phyloP scores from a whole-genome alignment of 1,140 invertebrate species.

The Scaptomyza hsui region DNA sequence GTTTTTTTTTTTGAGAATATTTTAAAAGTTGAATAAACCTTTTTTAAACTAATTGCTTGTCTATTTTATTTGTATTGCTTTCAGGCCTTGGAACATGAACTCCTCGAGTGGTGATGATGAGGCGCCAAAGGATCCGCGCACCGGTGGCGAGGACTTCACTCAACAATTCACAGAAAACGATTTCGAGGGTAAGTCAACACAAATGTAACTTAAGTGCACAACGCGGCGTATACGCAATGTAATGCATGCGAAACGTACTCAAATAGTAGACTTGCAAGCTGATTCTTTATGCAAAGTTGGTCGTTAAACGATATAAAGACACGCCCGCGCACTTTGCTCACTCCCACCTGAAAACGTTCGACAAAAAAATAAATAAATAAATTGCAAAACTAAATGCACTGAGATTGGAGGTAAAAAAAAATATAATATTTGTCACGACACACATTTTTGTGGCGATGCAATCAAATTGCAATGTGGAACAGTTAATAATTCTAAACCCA shows the following conservation, averaged over 20 bases:
- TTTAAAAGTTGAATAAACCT: slow-evolving; percentile 4
- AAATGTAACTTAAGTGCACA: slow-evolving; percentile 5
- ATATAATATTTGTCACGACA: slow-evolving; percentile 4
- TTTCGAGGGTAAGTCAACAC: slow-evolving; percentile 89
- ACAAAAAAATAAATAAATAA: slow-evolving; percentile 7
- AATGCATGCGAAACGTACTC: slow-evolving; percentile 9
- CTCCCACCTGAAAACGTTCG: neutral
- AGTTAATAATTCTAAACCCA: neutral
- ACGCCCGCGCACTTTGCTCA: slow-evolving; percentile 5
- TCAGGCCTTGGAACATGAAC: slow-evolving; percentile 87
- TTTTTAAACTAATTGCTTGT: slow-evolving; percentile 26
- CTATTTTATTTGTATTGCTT: slow-evolving; percentile 14
- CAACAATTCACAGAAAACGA: slow-evolving; percentile 93
- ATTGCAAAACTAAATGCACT: neutral
- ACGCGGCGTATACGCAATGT: slow-evolving; percentile 41
- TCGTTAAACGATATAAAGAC: slow-evolving; percentile 12
- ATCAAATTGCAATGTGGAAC: neutral
- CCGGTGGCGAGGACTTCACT: slow-evolving; percentile 88
- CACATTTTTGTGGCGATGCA: slow-evolving; percentile 31
- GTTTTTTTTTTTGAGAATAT: neutral
- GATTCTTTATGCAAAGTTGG: slow-evolving; percentile 12
- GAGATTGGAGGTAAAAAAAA: neutral
- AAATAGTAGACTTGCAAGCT: slow-evolving; percentile 10
- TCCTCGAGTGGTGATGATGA: slow-evolving; percentile 88
- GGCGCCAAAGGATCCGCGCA: slow-evolving; percentile 93